phyloP scores from a whole-genome alignment of 2,797 vertebrate species.

The Gambelia wislizenii region DNA sequence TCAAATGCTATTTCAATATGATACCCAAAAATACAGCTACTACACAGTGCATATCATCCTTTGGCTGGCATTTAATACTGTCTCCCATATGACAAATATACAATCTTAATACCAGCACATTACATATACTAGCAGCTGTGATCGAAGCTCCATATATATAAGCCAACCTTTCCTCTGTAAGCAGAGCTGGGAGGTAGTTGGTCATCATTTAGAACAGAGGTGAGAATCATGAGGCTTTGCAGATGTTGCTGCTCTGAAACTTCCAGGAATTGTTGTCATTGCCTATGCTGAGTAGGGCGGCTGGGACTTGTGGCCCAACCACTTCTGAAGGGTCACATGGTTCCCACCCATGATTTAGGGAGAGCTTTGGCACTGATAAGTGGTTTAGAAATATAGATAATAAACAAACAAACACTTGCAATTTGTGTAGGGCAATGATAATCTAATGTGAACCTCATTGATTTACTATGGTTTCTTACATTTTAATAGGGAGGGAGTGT shows the following conservation, averaged over 20 bases:
- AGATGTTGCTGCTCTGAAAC: no score
- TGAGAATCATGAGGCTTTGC: no score
- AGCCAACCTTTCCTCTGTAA: not conserved
- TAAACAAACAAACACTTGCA: not conserved
- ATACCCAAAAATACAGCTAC: constrained; percentile 2
- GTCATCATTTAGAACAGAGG: no score
- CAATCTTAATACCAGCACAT: not conserved
- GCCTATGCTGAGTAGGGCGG: no score
- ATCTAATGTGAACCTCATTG: not conserved
- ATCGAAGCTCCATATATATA: not conserved
- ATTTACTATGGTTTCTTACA: not conserved
- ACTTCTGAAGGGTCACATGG: no score
- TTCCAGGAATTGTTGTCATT: no score
- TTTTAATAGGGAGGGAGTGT: not conserved
- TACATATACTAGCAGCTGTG: not conserved
- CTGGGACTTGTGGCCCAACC: no score
- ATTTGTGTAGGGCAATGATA: not conserved
- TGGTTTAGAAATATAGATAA: no score
- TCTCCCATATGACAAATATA: not conserved
- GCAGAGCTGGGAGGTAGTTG: not conserved
- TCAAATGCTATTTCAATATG: constrained; percentile 12
- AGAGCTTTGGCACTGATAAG: no score
- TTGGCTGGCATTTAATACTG: constrained; percentile 3
- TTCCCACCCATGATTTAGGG: not conserved
- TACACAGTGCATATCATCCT: not conserved